Evolutionary conservation across 1,140 invertebrate species (phyloP), one percentile per base, ranked within the genome.

Genomic region (Drosophila malerkotliana): DNA sequence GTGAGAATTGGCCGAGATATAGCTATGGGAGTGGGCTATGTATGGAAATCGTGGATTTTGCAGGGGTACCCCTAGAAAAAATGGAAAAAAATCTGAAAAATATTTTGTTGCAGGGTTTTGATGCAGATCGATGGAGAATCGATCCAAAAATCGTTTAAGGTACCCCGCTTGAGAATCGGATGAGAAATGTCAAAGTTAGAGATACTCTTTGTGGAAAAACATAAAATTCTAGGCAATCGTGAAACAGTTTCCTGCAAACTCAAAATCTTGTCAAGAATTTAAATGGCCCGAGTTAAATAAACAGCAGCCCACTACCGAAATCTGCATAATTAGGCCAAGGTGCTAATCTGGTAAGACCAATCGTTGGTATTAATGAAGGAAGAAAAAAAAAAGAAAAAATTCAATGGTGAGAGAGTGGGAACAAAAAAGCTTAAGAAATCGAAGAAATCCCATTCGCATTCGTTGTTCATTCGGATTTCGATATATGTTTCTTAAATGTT

Each of bases 401-500:
- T 9, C 21, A 51, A 54, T 14, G 12, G 21, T 26, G 51, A 55
- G 37, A 32, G 37, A 41, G 34, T 32, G 37, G 30, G 32, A 26
- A 64, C 18, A 10, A 15, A 58, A 15, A 58, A 54, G 56, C 28
- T 24, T 14, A 66, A 61, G 39, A 72, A 58, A 72, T 59, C 30
- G 54, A 44, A 44, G 41, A 44, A 37, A 58, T 34, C n/a, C 47
- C 10, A 52, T 68, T 68, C 53, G 21, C 37, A 72, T 37, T 52
- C n/a, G 18, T 26, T 44, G 47, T 67, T 52, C 15, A 6, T 7
- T 14, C 5, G 41, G 41, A 44, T 44, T 15, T 44, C 41, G 41
- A 44, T 15, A 44, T 44, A 14, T 44, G 41, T 44, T 14, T 44
- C 15, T 44, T 15, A 7, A 44, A 44, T 44, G 41, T 44, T 44